A percentile compares a stretch with the other conserved stretches of the same genome.
phyloP scores from a whole-genome alignment of 2,797 vertebrate genomes.

The Lemur catta region DNA sequence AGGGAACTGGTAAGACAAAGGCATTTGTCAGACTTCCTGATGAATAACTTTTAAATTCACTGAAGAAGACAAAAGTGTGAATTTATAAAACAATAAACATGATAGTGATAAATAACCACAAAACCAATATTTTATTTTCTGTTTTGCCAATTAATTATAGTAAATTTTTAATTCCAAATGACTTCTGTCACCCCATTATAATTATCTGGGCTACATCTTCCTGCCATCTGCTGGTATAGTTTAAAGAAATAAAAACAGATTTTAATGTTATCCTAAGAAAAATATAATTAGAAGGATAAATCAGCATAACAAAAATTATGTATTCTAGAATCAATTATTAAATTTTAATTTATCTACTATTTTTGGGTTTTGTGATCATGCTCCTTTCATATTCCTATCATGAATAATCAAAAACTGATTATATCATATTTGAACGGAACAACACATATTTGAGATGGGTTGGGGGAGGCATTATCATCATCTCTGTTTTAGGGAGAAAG shows the following conservation, averaged over 20 bases:
- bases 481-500: conserved; percentile 17
- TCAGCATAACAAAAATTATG: conserved; percentile 31
- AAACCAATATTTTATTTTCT: conserved; percentile 55
- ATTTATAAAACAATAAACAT: neutral
- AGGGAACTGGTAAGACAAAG: neutral
- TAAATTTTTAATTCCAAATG: conserved; percentile 72
- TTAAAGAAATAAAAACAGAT: conserved; percentile 68
- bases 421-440: neutral
- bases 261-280: conserved; percentile 67
- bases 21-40: neutral
- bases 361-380: conserved; percentile 49
- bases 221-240: conserved; percentile 67
- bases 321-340: conserved; percentile 64
- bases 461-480: neutral
- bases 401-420: conserved; percentile 41
- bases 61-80: conserved; percentile 9
- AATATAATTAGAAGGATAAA: conserved; percentile 69
- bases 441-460: neutral
- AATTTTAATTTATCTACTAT: conserved; percentile 54
- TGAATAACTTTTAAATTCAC: neutral
- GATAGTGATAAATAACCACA: conserved; percentile 35
- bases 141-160: conserved; percentile 64
- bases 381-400: neutral
- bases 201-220: conserved; percentile 70
- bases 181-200: conserved; percentile 68